A percentile compares a stretch with the other conserved stretches of the same genome.
These are phyloP conservation scores for Clunio marinus DNA, from an alignment of 2,888 invertebrate species.

Conservation along the genomic window DNA sequence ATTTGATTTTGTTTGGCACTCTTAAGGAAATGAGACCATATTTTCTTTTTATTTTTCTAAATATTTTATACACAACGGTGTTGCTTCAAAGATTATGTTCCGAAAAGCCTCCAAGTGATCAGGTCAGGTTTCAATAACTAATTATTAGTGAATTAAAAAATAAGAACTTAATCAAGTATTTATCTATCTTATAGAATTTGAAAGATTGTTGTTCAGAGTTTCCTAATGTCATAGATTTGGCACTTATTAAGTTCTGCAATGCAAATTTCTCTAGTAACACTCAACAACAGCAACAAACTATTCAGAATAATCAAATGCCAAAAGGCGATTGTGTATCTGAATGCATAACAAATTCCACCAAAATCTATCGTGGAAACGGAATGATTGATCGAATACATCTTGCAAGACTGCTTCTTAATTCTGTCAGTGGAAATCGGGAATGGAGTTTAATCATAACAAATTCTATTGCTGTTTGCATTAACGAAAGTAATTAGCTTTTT, in stretches of 20 bases:
- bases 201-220: neutral
- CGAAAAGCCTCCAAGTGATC: neutral
- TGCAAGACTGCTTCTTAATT: slow-evolving; percentile 7
- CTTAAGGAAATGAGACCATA: no score
- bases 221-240: slow-evolving; percentile 9
- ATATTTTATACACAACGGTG: neutral
- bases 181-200: neutral
- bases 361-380: slow-evolving; percentile 32
- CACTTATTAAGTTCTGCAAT: neutral
- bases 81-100: neutral
- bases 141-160: neutral
- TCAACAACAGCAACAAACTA: slow-evolving; percentile 2
- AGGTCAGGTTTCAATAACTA: no score
- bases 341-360: slow-evolving; percentile 30
- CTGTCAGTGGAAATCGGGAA: slow-evolving; percentile 24
- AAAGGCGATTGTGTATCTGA: slow-evolving; percentile 31
- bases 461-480: slow-evolving; percentile 19
- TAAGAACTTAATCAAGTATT: neutral
- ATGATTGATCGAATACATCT: neutral
- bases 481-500: slow-evolving; percentile 25
- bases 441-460: neutral
- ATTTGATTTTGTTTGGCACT: no score
- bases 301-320: neutral
- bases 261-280: neutral
- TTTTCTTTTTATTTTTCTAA: no score